Conservation (phyloP, 2,113 vertebrate genomes). For the Platysternon megacephalum region DNA sequence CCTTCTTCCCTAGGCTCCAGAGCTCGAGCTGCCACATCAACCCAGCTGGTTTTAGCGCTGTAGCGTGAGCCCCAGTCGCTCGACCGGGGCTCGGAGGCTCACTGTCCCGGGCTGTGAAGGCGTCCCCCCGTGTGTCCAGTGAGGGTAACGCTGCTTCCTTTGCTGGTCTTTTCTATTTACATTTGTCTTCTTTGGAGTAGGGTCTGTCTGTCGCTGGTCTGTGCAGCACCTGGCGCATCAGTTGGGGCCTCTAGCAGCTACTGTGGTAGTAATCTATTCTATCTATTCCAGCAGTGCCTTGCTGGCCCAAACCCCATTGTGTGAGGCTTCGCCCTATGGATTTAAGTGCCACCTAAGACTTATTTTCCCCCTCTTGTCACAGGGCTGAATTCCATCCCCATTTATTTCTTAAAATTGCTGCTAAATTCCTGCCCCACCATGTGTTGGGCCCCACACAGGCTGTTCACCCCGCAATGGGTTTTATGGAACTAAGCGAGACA, state of each 20-base stretch:
- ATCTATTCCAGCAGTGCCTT: neutral
- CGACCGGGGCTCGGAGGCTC: neutral
- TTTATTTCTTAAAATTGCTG: neutral
- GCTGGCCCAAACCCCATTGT: neutral
- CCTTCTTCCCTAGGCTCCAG: neutral
- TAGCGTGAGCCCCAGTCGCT: neutral
- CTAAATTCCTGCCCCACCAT: neutral
- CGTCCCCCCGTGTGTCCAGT: neutral
- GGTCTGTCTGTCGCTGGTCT: neutral
- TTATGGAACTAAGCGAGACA: neutral
- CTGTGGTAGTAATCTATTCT: neutral
- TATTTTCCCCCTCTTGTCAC: neutral
- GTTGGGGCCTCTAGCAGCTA: neutral
- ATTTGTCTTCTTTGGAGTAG: neutral
- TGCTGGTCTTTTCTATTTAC: neutral
- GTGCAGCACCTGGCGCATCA: neutral
- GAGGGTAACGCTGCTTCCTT: neutral
- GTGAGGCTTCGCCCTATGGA: neutral
- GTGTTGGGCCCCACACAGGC: neutral
- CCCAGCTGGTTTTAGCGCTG: no score
- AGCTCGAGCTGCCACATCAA: neutral
- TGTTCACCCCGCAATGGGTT: neutral
- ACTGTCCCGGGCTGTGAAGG: no score
- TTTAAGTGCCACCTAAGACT: neutral
- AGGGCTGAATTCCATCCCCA: neutral